phyloP scores from a whole-genome alignment of 2,797 vertebrate species.

The Falco berigora region DNA sequence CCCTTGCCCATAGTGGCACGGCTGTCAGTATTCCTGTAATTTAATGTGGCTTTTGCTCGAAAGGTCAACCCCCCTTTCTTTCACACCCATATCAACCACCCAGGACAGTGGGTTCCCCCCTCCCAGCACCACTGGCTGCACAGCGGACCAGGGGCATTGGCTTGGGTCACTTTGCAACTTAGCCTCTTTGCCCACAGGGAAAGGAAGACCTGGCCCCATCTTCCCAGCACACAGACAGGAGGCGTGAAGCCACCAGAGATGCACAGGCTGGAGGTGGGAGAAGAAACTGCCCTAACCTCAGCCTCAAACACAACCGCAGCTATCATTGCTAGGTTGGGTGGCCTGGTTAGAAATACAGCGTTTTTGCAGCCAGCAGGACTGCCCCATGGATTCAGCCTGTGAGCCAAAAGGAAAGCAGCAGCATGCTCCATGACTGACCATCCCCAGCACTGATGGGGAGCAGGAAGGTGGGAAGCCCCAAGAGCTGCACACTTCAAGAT shows the following conservation, averaged over 20 bases:
- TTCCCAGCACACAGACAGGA: neutral
- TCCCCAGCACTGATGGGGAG: neutral
- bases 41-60: neutral
- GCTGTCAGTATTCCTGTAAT: neutral
- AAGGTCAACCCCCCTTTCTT: neutral
- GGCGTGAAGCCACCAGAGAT: neutral
- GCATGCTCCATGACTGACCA: fast-evolving
- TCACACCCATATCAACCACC: fast-evolving
- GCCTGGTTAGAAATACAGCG: neutral
- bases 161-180: neutral
- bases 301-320: neutral
- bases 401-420: neutral
- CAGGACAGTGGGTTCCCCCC: neutral
- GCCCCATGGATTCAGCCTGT: fast-evolving
- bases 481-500: neutral
- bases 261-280: neutral
- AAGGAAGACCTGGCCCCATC: neutral
- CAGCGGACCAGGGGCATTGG: fast-evolving
- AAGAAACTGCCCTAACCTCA: neutral
- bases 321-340: neutral
- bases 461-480: neutral
- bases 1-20: neutral
- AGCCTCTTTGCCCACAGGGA: neutral
- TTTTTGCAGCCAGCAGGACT: neutral
- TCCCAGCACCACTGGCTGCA: neutral